Percentiles rank a stretch among this genome's conserved stretches.
phyloP scores from a whole-genome alignment of 2,113 vertebrate genomes.

The Archilochus colubris region DNA sequence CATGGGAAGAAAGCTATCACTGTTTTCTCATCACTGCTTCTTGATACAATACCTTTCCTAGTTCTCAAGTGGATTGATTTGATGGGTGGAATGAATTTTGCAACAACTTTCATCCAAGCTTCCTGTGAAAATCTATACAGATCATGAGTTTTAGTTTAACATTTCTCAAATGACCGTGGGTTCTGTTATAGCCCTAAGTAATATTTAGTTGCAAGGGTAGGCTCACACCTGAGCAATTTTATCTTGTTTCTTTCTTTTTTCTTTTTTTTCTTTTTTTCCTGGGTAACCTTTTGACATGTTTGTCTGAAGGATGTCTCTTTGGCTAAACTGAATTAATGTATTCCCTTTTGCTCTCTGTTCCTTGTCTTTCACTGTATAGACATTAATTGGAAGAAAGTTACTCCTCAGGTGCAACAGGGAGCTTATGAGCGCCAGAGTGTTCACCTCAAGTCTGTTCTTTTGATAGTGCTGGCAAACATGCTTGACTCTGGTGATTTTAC shows the following conservation, averaged over 20 bases:
- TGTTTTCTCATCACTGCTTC: slow-evolving; percentile 14
- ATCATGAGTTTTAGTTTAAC: slow-evolving; percentile 10
- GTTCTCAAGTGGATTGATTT: slow-evolving; percentile 3
- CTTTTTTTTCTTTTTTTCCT: too few relatives aligned
- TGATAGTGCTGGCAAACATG: background rate
- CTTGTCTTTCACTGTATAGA: background rate
- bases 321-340: background rate
- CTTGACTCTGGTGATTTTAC: background rate
- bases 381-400: background rate
- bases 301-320: background rate
- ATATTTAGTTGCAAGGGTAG: background rate
- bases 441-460: background rate
- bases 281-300: background rate
- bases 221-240: background rate
- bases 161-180: slow-evolving; percentile 2
- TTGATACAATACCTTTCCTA: background rate
- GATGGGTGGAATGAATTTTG: background rate
- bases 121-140: background rate
- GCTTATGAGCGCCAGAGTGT: background rate
- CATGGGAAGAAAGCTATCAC: background rate
- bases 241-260: background rate
- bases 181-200: background rate
- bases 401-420: background rate
- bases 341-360: background rate
- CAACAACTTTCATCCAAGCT: background rate